Percentiles rank a stretch among this genome's conserved stretches.
phyloP scores from a whole-genome alignment of 1,140 invertebrate genomes.

The Drosophila setifemur region DNA sequence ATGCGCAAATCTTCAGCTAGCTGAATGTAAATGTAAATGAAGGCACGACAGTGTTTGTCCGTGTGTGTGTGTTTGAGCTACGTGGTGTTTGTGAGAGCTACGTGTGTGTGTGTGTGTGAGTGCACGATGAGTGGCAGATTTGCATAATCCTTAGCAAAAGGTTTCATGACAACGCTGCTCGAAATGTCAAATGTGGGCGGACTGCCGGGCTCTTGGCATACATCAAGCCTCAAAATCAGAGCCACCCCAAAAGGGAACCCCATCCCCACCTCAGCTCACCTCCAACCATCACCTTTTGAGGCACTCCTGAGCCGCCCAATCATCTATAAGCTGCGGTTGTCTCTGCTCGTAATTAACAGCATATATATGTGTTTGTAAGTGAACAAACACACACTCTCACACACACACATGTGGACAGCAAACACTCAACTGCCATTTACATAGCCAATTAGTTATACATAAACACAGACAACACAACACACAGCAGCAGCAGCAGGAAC shows the following conservation, averaged over 20 bases:
- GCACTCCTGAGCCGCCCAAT: slow-evolving; percentile 29
- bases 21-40: slow-evolving; percentile 79
- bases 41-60: slow-evolving; percentile 45
- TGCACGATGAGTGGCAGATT: slow-evolving; percentile 77
- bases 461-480: slow-evolving; percentile 54
- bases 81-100: neutral
- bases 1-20: slow-evolving; percentile 80
- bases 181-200: slow-evolving; percentile 72
- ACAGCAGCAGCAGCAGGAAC: slow-evolving; percentile 14
- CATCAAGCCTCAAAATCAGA: slow-evolving; percentile 12
- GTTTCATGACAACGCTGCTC: slow-evolving; percentile 77
- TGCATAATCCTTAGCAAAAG: slow-evolving; percentile 78
- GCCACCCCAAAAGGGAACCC: slow-evolving; percentile 15
- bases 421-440: slow-evolving; percentile 67
- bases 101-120: slow-evolving; percentile 36
- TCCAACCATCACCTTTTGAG: neutral
- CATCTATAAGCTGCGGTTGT: slow-evolving; percentile 58
- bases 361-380: slow-evolving; percentile 2
- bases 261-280: too few relatives aligned
- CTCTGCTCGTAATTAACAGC: slow-evolving; percentile 74
- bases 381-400: slow-evolving; percentile 19
- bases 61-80: slow-evolving; percentile 11
- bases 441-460: slow-evolving; percentile 80
- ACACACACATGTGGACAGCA: slow-evolving; percentile 1
- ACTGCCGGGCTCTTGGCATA: slow-evolving; percentile 20